Conservation (phyloP, 1,140 invertebrate genomes). For the Euwallacea fornicatus region DNA sequence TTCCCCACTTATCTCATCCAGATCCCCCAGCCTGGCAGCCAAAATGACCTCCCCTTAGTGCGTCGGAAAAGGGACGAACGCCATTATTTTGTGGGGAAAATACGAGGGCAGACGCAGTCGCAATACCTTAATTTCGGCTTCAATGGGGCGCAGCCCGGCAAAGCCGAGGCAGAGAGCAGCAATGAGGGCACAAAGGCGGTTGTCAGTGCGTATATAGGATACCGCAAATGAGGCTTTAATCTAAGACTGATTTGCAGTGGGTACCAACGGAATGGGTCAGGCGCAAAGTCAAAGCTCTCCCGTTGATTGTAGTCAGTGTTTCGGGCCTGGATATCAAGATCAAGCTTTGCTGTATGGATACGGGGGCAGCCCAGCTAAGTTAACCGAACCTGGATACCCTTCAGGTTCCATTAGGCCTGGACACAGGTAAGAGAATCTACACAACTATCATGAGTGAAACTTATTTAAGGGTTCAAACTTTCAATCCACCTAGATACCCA, state of each 20-base stretch:
- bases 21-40: slow-evolving; percentile 11
- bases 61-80: slow-evolving; percentile 33
- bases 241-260: slow-evolving; percentile 36
- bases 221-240: not conserved
- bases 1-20: slow-evolving; percentile 48
- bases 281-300: slow-evolving; percentile 69
- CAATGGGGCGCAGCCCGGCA: slow-evolving; percentile 63
- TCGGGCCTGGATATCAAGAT: slow-evolving; percentile 28
- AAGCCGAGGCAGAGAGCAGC: slow-evolving; percentile 75
- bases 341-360: slow-evolving; percentile 25
- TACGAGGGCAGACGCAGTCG: slow-evolving; percentile 76
- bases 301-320: slow-evolving; percentile 49
- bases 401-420: not conserved
- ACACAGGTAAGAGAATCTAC: not conserved
- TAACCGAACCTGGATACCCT: slow-evolving; percentile 7
- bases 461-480: not conserved
- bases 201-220: slow-evolving; percentile 68
- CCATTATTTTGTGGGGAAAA: slow-evolving; percentile 43
- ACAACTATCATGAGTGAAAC: too few relatives aligned
- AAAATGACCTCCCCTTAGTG: slow-evolving; percentile 37
- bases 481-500: not conserved
- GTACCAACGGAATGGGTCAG: slow-evolving; percentile 73
- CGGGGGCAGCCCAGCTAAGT: slow-evolving; percentile 10
- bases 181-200: slow-evolving; percentile 70
- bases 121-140: slow-evolving; percentile 72